Evolutionary conservation across 2,113 vertebrate species (phyloP).

Genomic region (Nansenia antarctica): DNA sequence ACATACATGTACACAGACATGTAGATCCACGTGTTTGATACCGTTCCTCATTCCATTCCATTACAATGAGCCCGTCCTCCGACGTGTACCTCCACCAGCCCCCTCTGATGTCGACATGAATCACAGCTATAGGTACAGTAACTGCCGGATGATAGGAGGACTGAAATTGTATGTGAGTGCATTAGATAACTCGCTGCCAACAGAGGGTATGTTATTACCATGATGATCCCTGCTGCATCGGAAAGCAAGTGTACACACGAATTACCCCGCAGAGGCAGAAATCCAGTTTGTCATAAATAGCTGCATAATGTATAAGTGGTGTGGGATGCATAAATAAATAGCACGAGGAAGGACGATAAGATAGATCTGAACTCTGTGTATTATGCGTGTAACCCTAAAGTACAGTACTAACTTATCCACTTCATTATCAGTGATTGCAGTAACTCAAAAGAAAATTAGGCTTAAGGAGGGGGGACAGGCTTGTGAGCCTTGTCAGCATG

Average conservation of each 20-base stretch:
- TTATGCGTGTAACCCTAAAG: no score
- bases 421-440: background rate
- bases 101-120: conserved; percentile 12
- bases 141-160: background rate
- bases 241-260: conserved; percentile 24
- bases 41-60: background rate
- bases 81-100: background rate
- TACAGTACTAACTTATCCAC: background rate
- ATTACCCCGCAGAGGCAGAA: conserved; percentile 15
- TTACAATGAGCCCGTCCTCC: no score
- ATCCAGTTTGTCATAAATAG: background rate
- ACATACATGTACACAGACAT: no score
- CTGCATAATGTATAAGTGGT: background rate
- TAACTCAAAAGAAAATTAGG: conserved; percentile 14
- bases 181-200: background rate
- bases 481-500: conserved; percentile 57
- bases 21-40: no score
- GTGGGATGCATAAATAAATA: background rate
- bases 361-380: background rate
- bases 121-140: background rate
- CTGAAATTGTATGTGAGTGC: background rate
- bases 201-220: conserved; percentile 1
- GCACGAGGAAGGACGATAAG: background rate
- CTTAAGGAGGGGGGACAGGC: conserved; percentile 40
- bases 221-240: conserved; percentile 28